Evolutionary conservation across 30 jellyfish, hydroid and myxozoan species (phyloP).

Genomic region (Hydractinia symbiolongicarpus): DNA sequence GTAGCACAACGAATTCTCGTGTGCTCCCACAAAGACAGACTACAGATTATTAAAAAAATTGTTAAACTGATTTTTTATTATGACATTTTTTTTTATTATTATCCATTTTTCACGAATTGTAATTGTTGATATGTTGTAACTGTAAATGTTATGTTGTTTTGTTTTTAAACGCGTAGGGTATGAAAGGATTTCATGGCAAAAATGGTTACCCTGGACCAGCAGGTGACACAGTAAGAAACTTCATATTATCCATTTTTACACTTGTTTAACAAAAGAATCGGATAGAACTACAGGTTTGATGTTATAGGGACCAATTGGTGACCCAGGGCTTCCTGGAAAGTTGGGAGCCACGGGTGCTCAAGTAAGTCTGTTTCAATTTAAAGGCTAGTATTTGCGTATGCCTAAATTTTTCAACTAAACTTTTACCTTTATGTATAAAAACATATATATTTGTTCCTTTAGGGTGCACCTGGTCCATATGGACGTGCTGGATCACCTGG

Average conservation of each 20-base stretch:
- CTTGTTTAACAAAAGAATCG: too few relatives aligned
- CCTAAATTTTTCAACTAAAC: too few relatives aligned
- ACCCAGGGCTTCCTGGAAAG: not conserved
- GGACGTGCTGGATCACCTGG: conserved; percentile 16
- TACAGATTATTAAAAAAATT: too few relatives aligned
- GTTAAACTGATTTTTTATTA: too few relatives aligned
- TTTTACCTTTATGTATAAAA: too few relatives aligned
- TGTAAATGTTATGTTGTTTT: too few relatives aligned
- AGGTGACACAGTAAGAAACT: conserved; percentile 1
- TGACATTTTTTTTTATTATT: too few relatives aligned
- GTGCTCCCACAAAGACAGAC: too few relatives aligned
- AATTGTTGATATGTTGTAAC: too few relatives aligned
- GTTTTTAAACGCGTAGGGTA: not conserved
- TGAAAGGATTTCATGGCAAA: not conserved
- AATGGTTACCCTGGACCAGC: conserved; percentile 9
- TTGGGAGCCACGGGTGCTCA: not conserved
- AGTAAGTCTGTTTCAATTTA: not conserved
- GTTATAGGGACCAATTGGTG: conserved; percentile 2
- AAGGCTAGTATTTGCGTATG: too few relatives aligned
- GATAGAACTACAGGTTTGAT: not conserved
- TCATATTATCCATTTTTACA: not conserved
- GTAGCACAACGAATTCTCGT: too few relatives aligned
- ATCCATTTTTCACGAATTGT: too few relatives aligned
- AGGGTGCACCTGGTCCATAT: conserved; percentile 14
- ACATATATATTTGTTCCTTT: not conserved